These are phyloP conservation scores for Erpobdella octoculata DNA, from an alignment of 2,888 invertebrate genomes.

Conservation along the genomic window DNA sequence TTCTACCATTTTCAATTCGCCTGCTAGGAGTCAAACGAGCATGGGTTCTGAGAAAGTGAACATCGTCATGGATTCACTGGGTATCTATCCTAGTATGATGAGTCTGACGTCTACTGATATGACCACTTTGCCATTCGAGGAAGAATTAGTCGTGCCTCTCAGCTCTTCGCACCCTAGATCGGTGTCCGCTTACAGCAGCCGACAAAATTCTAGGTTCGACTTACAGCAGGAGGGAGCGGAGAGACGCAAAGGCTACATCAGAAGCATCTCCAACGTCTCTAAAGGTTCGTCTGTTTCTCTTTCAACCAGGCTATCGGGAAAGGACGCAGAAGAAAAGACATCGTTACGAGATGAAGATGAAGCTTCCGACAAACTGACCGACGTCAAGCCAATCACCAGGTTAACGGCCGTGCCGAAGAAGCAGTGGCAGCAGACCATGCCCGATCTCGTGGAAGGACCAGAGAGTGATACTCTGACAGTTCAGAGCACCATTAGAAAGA, in stretches of 20 bases:
- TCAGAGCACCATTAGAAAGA: constrained; percentile 34
- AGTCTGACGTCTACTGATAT: constrained; percentile 14
- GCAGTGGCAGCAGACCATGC: constrained; percentile 37
- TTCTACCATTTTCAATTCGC: constrained; percentile 11
- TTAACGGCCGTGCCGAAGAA: constrained; percentile 12
- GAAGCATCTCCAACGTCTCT: constrained; percentile 8
- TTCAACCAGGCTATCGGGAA: not conserved
- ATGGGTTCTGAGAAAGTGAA: constrained; percentile 19
- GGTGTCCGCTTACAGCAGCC: constrained; percentile 18
- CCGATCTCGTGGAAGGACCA: constrained; percentile 38
- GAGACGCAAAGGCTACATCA: not conserved
- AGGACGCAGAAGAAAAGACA: not conserved
- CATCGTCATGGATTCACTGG: constrained; percentile 11
- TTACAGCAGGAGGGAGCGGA: constrained; percentile 3
- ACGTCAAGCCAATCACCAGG: constrained; percentile 6
- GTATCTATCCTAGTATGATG: constrained; percentile 22
- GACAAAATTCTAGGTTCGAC: constrained; percentile 21
- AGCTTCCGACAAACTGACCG: constrained; percentile 20
- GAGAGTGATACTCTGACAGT: constrained; percentile 37
- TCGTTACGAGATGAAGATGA: constrained; percentile 12
- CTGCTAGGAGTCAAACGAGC: not conserved
- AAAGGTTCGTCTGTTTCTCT: constrained; percentile 12
- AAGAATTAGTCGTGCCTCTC: not conserved
- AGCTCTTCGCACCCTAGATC: constrained; percentile 11
- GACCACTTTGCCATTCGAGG: not conserved